These are phyloP conservation scores for Lepidurus apus DNA, from an alignment of 1,140 invertebrate species.

Conservation along the genomic window DNA sequence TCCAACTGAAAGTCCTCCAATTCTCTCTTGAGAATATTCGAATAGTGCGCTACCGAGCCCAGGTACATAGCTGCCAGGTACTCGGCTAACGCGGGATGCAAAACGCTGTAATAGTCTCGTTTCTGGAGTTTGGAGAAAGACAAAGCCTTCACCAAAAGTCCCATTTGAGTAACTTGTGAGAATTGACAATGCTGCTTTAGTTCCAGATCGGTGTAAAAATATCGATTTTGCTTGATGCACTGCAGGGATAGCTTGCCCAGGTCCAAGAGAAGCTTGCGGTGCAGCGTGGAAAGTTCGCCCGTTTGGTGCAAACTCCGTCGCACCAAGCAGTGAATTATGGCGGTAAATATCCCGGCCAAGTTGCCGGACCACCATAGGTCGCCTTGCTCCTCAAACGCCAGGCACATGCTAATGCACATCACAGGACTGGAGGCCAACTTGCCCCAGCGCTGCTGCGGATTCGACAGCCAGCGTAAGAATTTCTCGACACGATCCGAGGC, in stretches of 20 bases:
- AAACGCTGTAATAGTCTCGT: conserved; percentile 47
- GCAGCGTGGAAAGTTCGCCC: conserved; percentile 47
- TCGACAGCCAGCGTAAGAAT: conserved; percentile 33
- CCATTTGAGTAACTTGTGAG: conserved; percentile 25
- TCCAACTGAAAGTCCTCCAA: conserved; percentile 48
- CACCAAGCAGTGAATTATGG: conserved; percentile 38
- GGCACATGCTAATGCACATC: conserved; percentile 52
- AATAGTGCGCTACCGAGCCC: conserved; percentile 50
- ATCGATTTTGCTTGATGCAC: conserved; percentile 47
- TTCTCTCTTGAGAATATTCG: conserved; percentile 50
- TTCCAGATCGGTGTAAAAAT: conserved; percentile 48
- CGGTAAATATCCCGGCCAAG: conserved; percentile 38
- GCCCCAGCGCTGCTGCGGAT: conserved; percentile 38
- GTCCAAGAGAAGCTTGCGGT: conserved; percentile 49
- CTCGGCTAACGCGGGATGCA: conserved; percentile 50
- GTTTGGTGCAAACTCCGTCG: conserved; percentile 37
- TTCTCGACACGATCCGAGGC: conserved; percentile 38
- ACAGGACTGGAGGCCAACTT: conserved; percentile 51
- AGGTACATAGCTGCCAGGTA: conserved; percentile 54
- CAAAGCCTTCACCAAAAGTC: conserved; percentile 38
- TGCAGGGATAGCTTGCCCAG: conserved; percentile 49
- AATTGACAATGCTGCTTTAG: conserved; percentile 42
- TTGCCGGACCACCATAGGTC: conserved; percentile 37
- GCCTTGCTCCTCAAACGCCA: conserved; percentile 47
- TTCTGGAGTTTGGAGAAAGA: conserved; percentile 39